A percentile compares a stretch with the other conserved stretches of the same genome.
These are phyloP conservation scores for Lordiphosa fenestrarum DNA, from an alignment of 2,888 invertebrate species.

Conservation along the genomic window DNA sequence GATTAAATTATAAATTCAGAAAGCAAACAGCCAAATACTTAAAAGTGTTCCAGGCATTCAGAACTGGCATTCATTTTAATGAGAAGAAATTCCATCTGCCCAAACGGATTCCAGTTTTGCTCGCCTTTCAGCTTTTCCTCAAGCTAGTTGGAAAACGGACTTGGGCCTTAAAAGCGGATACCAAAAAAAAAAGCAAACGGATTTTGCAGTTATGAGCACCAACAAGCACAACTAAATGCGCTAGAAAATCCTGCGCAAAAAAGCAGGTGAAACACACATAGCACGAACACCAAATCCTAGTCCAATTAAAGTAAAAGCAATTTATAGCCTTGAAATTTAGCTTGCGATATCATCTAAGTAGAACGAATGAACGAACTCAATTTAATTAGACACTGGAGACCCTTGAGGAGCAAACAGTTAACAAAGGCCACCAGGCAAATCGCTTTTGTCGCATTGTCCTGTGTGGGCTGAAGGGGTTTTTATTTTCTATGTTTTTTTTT, in stretches of 20 bases:
- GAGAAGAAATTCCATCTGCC: background rate
- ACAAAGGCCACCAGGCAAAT: constrained; percentile 39
- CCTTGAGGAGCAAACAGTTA: constrained; percentile 27
- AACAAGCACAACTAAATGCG: constrained; percentile 53
- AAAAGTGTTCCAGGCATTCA: constrained; percentile 3
- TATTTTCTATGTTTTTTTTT: background rate
- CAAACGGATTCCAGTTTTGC: background rate
- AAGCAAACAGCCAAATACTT: constrained; percentile 21
- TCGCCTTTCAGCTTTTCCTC: constrained; percentile 3
- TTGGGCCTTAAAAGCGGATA: constrained; percentile 51
- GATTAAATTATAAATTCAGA: constrained; percentile 45
- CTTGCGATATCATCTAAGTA: constrained; percentile 46
- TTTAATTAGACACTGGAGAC: constrained; percentile 64
- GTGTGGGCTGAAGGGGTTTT: constrained; percentile 16
- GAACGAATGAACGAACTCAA: constrained; percentile 35
- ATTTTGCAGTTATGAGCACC: constrained; percentile 71
- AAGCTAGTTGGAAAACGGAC: constrained; percentile 12
- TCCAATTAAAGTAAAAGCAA: constrained; percentile 74
- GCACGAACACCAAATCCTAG: constrained; percentile 35
- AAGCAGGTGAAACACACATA: constrained; percentile 42
- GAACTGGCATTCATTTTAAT: constrained; percentile 21
- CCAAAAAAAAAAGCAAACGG: constrained; percentile 50
- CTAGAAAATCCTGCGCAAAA: constrained; percentile 27
- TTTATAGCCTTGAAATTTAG: constrained; percentile 39
- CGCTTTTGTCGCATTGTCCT: constrained; percentile 47